Conservation (phyloP, 2,888 invertebrate genomes). For the Cistogaster globosa region DNA sequence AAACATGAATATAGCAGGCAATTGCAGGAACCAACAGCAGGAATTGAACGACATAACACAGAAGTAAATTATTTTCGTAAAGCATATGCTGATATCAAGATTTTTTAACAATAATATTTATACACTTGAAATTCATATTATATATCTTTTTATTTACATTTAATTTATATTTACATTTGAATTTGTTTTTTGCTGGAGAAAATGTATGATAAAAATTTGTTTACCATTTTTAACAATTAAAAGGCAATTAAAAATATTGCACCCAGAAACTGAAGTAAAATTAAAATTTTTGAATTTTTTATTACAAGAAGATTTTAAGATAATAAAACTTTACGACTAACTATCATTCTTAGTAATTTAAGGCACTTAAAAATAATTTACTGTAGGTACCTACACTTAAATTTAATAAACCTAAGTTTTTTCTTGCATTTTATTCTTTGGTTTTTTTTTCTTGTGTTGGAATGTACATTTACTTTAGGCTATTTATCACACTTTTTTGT, state of each 20-base stretch:
- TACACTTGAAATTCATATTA: too few relatives aligned
- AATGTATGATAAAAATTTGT: constrained; percentile 11
- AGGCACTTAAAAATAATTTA: constrained; percentile 38
- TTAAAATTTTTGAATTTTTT: too few relatives aligned
- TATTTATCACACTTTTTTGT: constrained; percentile 70
- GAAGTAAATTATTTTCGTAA: background rate
- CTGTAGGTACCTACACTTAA: background rate
- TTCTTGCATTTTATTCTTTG: constrained; percentile 29
- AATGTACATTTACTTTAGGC: constrained; percentile 69
- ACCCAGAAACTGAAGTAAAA: constrained; percentile 5
- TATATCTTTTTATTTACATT: too few relatives aligned
- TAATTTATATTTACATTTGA: too few relatives aligned
- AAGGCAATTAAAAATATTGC: constrained; percentile 37
- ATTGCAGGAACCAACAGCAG: constrained; percentile 17
- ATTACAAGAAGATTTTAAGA: too few relatives aligned
- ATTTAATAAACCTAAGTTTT: constrained; percentile 37
- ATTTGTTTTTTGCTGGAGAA: too few relatives aligned
- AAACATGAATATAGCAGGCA: background rate
- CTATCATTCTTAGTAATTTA: background rate
- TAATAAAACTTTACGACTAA: too few relatives aligned
- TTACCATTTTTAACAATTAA: constrained; percentile 52
- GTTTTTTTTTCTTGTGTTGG: constrained; percentile 5
- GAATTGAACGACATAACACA: constrained; percentile 41
- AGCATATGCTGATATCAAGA: background rate
- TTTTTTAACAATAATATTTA: too few relatives aligned